A percentile compares a stretch with the other conserved stretches of the same genome.
These are phyloP conservation scores for Drosophila atroscutellata DNA, from an alignment of 2,888 invertebrate species.

Conservation along the genomic window DNA sequence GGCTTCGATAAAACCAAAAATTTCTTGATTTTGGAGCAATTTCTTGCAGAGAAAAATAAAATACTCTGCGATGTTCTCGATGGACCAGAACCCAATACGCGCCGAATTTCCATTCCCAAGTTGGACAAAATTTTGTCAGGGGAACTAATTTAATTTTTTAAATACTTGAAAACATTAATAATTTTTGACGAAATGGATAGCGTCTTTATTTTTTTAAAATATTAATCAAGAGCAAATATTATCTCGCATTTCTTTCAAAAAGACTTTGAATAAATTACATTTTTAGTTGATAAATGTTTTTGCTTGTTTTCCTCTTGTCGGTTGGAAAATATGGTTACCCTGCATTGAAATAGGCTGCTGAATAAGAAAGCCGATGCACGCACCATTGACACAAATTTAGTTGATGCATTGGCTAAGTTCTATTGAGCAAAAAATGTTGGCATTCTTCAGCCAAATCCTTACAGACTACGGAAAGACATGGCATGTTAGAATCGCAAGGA, in stretches of 20 bases:
- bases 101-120: constrained; percentile 36
- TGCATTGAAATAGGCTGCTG: neutral
- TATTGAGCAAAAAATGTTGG: neutral
- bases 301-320: neutral
- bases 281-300: constrained; percentile 1
- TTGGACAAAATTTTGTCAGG: constrained; percentile 37
- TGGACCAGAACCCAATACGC: constrained; percentile 48
- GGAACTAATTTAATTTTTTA: neutral
- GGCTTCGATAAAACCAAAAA: constrained; percentile 49
- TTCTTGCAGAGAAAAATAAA: neutral
- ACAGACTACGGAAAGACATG: neutral
- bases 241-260: neutral
- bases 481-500: neutral
- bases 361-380: neutral
- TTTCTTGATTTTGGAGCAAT: constrained; percentile 43
- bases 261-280: constrained; percentile 5
- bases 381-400: neutral
- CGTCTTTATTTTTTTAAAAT: constrained; percentile 7
- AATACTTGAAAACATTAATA: neutral
- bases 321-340: neutral
- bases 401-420: neutral
- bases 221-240: neutral
- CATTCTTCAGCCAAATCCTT: neutral
- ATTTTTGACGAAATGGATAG: constrained; percentile 13
- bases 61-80: constrained; percentile 30